Percentiles rank a stretch among this genome's conserved stretches.
phyloP scores from a whole-genome alignment of 1,140 invertebrate genomes.

The Drosophila sproati region DNA sequence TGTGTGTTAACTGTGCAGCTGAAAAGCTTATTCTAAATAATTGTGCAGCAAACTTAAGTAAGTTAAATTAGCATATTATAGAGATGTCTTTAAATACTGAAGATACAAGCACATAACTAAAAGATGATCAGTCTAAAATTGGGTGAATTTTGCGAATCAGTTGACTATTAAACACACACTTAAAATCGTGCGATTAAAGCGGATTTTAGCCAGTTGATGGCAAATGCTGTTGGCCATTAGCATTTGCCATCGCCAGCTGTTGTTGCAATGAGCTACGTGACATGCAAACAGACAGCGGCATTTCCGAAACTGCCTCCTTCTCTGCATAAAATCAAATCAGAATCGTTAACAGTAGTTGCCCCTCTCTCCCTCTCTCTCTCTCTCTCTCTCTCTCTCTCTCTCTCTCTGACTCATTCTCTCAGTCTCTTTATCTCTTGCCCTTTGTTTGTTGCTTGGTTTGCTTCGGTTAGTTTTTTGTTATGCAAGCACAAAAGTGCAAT shows the following conservation, averaged over 20 bases:
- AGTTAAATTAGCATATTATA: no score
- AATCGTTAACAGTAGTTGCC: conserved; percentile 28
- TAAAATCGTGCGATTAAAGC: conserved; percentile 25
- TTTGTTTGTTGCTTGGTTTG: conserved; percentile 4
- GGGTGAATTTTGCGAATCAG: neutral
- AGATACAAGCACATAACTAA: no score
- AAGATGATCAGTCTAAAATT: neutral
- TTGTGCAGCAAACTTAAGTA: no score
- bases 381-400: neutral
- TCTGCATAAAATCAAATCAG: conserved; percentile 52
- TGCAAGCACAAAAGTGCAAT: conserved; percentile 42
- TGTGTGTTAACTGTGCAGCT: no score
- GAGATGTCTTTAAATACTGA: no score
- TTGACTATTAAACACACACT: neutral
- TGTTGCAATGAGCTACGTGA: conserved; percentile 54
- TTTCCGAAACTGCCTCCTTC: conserved; percentile 9
- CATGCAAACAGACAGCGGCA: conserved; percentile 33
- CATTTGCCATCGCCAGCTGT: conserved; percentile 44
- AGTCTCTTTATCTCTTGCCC: neutral
- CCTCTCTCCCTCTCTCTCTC: neutral
- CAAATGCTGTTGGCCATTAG: conserved; percentile 34
- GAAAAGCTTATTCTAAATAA: no score
- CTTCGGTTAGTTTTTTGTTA: conserved; percentile 25
- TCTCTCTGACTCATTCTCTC: neutral
- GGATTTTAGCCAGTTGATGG: conserved; percentile 35